A percentile compares a stretch with the other conserved stretches of the same genome.
These are phyloP conservation scores for Drosophila mercatorum DNA, from an alignment of 2,888 invertebrate genomes.

Conservation along the genomic window DNA sequence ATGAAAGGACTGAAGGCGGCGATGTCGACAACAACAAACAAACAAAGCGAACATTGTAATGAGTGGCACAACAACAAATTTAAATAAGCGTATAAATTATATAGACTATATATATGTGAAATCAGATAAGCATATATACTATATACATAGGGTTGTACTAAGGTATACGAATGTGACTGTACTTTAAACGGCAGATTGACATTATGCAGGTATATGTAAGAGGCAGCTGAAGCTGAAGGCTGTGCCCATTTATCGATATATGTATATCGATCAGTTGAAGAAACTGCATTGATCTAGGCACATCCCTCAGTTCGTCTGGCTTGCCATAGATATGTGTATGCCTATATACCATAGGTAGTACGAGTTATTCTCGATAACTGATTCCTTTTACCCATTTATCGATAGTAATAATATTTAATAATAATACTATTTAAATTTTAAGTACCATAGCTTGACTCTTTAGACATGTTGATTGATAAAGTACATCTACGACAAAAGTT, in stretches of 20 bases:
- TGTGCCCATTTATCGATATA: too few relatives aligned
- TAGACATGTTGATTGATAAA: too few relatives aligned
- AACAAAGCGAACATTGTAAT: conserved; percentile 14
- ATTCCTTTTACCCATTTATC: too few relatives aligned
- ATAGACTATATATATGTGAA: neutral
- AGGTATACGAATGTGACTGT: neutral
- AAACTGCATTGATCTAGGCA: too few relatives aligned
- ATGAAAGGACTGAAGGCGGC: conserved; percentile 17
- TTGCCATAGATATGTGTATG: too few relatives aligned
- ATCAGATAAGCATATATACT: conserved; percentile 5
- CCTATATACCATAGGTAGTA: too few relatives aligned
- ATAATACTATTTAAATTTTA: too few relatives aligned
- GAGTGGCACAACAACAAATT: conserved; percentile 5
- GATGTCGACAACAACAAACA: conserved; percentile 22
- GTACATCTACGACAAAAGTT: neutral
- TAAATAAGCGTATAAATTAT: neutral
- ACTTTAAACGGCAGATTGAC: neutral
- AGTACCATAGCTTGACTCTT: too few relatives aligned
- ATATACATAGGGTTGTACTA: neutral
- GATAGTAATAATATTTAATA: neutral
- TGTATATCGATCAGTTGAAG: too few relatives aligned
- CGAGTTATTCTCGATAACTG: too few relatives aligned
- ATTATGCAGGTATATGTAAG: neutral
- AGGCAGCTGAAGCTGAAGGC: too few relatives aligned
- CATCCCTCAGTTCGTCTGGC: too few relatives aligned